Conservation (phyloP, 2,113 vertebrate species). For the Rhinolophus ferrumequinum region DNA sequence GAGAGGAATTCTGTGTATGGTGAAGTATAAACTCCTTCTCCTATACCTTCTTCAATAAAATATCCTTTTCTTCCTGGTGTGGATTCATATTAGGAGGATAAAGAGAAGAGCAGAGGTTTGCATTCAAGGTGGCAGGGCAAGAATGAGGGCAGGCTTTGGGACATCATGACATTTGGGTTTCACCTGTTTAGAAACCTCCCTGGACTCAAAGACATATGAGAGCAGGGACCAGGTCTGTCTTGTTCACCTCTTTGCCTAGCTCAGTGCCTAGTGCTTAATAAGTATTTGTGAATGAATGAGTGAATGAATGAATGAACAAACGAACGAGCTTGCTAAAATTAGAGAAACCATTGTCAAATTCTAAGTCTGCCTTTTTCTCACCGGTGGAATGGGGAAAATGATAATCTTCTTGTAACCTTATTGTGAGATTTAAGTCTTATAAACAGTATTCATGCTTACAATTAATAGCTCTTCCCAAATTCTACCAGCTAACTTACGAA, state of each 20-base stretch:
- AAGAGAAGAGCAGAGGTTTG: not conserved
- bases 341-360: not conserved
- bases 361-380: not conserved
- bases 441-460: not conserved
- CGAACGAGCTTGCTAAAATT: constrained; percentile 2
- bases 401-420: not conserved
- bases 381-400: not conserved
- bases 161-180: not conserved
- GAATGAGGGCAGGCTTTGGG: not conserved
- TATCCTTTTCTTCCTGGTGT: not conserved
- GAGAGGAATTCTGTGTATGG: not conserved
- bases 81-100: not conserved
- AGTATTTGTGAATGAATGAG: not conserved
- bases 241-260: not conserved
- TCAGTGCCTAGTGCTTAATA: not conserved
- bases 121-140: not conserved
- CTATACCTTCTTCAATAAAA: not conserved
- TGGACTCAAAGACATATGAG: not conserved
- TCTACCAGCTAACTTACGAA: not conserved
- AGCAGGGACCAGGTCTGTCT: not conserved
- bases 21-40: not conserved
- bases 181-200: not conserved
- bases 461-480: not conserved
- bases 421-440: not conserved
- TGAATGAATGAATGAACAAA: not conserved